These are phyloP conservation scores for Merops nubicus DNA, from an alignment of 2,113 vertebrate species.

Conservation along the genomic window DNA sequence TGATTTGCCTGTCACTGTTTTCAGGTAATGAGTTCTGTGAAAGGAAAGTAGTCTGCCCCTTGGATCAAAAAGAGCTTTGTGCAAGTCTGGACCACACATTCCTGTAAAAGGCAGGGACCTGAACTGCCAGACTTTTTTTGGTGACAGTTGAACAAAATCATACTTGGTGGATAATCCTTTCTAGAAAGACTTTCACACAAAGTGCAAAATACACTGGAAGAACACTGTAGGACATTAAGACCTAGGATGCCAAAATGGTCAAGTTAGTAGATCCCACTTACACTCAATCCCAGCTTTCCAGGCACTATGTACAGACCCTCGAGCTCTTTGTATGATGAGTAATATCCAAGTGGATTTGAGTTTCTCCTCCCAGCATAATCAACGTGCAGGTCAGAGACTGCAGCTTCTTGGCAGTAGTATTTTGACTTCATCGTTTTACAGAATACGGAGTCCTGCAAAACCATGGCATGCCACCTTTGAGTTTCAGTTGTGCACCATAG, in stretches of 20 bases:
- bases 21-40: neutral
- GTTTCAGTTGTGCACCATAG: neutral
- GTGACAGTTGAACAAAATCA: neutral
- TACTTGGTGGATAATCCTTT: neutral
- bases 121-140: neutral
- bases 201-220: neutral
- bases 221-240: neutral
- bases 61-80: neutral
- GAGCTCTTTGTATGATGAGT: neutral
- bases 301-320: neutral
- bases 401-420: neutral
- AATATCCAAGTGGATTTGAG: neutral
- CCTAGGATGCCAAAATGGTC: neutral
- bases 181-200: neutral
- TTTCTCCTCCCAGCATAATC: neutral
- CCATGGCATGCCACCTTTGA: neutral
- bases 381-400: neutral
- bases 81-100: accelerated
- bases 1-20: neutral
- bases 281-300: neutral
- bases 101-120: neutral
- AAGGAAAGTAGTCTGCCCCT: neutral
- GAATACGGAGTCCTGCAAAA: neutral
- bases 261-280: neutral
- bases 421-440: neutral